Base-by-base conservation (phyloP, 2,113 vertebrate species). In the Oryzias curvinotus region DNA sequence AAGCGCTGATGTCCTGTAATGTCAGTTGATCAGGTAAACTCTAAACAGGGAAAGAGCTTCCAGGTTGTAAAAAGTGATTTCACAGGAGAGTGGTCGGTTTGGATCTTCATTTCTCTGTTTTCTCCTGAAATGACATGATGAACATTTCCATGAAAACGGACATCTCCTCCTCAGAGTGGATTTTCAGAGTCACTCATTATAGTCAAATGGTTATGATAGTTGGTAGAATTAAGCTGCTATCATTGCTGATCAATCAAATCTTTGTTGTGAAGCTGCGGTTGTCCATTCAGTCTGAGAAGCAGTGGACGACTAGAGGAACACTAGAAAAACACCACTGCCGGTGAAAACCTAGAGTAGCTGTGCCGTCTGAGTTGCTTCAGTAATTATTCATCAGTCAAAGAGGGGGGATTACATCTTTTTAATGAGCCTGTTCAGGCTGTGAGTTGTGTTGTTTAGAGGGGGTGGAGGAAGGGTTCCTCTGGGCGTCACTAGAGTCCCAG, bases 341-440 rank as follows among this genome's bases (percentile, higher is more conserved):
- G 70, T 73, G 66, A 75, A 68, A 59, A 79, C 71, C 65, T 55
- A 28, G 30, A 73, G 64, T 57, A 70, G 58, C 26, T 1, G 46
- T 42, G 65, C 52, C 63, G 68, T 59, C 58, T 79, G 59, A 21
- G 58, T 73, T 57, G 70, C 70, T 78, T 75, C 62, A 71, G 77
- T 75, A 73, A 84, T 86, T 81, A 85, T 81, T 85, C 55, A 86
- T 88, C 1, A 52, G 70, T 79, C 75, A 77, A 85, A 81, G 53
- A 70, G 72, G 77, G n/a, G 72, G 64, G 36, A 63, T 58, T 68
- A 67, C 49, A 46, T 80, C 61, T 62, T 42, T 63, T 30, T 63
- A 80, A 85, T 72, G 78, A 78, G 71, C 16, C 62, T 42, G 15
- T 36, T 73, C 60, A 62, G 76, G 61, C 68, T 83, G 71, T 57